Evolutionary conservation across 2,113 vertebrate genomes (phyloP).

Genomic region (Cichladusa arquata): DNA sequence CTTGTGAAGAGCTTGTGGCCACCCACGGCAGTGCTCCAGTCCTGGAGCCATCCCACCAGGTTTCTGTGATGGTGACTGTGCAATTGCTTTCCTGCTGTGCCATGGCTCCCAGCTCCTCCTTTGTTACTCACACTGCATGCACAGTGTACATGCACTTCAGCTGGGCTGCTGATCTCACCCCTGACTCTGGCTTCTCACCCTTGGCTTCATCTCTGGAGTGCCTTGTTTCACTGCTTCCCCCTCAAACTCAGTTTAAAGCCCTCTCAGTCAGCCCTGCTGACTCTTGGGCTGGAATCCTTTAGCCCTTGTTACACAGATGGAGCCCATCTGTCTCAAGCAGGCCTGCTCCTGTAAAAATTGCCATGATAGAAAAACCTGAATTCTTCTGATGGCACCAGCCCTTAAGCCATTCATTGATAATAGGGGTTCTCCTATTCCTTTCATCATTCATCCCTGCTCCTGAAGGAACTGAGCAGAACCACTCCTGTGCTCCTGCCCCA

Average conservation of each 20-base stretch:
- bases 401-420: not conserved
- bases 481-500: not conserved
- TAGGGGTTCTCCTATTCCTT: not conserved
- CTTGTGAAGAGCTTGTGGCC: not conserved
- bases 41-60: not conserved
- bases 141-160: not conserved
- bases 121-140: not conserved
- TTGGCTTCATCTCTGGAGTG: not conserved
- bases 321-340: not conserved
- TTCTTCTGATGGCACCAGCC: not conserved
- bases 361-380: not conserved
- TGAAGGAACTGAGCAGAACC: not conserved
- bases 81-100: not conserved
- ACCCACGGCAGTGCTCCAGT: not conserved
- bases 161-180: not conserved
- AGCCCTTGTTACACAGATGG: not conserved
- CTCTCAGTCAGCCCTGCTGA: not conserved
- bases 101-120: not conserved
- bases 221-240: not conserved
- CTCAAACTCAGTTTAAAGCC: not conserved
- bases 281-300: not conserved
- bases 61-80: not conserved
- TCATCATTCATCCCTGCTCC: not conserved
- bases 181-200: not conserved
- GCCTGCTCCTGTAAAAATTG: not conserved